Base-by-base conservation (phyloP, 2,797 vertebrate genomes). In the Diplodus sargus region DNA sequence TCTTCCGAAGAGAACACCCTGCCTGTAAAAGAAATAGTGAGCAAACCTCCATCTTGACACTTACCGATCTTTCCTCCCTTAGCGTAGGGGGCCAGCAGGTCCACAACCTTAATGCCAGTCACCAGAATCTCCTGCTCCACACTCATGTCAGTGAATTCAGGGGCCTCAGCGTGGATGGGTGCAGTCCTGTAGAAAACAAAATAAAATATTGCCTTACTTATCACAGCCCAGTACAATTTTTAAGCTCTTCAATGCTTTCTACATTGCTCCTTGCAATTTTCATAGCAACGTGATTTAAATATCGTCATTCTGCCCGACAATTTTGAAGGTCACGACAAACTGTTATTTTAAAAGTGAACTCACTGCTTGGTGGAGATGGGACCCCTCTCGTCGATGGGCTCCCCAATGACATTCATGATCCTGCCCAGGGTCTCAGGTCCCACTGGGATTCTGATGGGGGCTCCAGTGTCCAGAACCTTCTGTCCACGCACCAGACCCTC, bases 91-190 rank as follows among this genome's bases (percentile, higher is more conserved):
- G 97, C 98, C 90, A 99, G 92, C 79, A 99, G 95, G 81, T 99
- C 98, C 72, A 99, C 98, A 72, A 98, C 98, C 90, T 99, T 99
- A 84, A 99, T 99, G 51, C 98, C 98, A 0, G 98, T 99, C 48
- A 99, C 98, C 94, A 99, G 93, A 84, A 99, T 99, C 93, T 99
- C 98, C 94, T 99, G 98, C 80, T 99, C 98, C 1, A 99, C 97
- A n/a, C 98, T 99, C 98, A 99, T 99, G 93, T 99, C 98, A 34
- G 96, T 94, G 1, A 99, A 99, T 52, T 97, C 97, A 0, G 98
- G 98, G 51, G 98, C 98, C 87, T 99, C 98, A 0, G 98, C 98
- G 16, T 99, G 98, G 92, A 99, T 99, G 23, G 98, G 89, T 67
- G 98, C 96, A 84, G 96, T 97, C 83, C 98, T 99, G 43, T 2